These are phyloP conservation scores for Tetrao urogallus DNA, from an alignment of 2,113 vertebrate genomes.

Conservation along the genomic window DNA sequence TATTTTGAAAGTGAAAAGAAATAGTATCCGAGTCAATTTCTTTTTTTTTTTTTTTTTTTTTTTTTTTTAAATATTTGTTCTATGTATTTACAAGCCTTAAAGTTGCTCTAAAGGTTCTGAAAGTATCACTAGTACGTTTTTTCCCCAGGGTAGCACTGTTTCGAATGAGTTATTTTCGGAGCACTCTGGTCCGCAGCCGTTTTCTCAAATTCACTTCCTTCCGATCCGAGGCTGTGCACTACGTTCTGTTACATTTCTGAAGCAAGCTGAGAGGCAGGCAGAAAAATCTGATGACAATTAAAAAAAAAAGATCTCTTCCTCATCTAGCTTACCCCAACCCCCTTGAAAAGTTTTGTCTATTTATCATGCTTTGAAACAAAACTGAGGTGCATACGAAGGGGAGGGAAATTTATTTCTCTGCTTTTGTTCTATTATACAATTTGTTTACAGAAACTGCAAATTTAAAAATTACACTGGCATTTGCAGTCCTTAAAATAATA, in stretches of 20 bases:
- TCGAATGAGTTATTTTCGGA: conserved; percentile 79
- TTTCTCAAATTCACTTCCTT: conserved; percentile 76
- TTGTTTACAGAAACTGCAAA: conserved; percentile 96
- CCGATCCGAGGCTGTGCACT: conserved; percentile 79
- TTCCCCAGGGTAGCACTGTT: conserved; percentile 75
- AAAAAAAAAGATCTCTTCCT: conserved; percentile 57
- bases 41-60: conserved; percentile 74
- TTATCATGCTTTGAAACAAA: conserved; percentile 83
- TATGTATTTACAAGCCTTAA: conserved; percentile 99
- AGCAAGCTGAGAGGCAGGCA: conserved; percentile 88
- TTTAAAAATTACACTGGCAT: conserved; percentile 95
- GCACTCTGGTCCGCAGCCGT: conserved; percentile 75
- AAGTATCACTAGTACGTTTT: conserved; percentile 87
- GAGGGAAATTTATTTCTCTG: conserved; percentile 84
- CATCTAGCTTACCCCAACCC: conserved; percentile 75
- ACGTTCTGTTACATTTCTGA: conserved; percentile 79
- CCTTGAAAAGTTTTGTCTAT: conserved; percentile 78
- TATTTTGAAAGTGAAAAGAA: conserved; percentile 88
- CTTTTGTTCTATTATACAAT: conserved; percentile 86
- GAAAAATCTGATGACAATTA: conserved; percentile 75
- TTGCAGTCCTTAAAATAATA: conserved; percentile 99
- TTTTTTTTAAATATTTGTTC: conserved; percentile 91
- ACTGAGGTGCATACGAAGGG: conserved; percentile 79
- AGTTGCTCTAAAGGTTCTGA: conserved; percentile 89
- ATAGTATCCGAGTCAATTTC: conserved; percentile 82